Base-by-base conservation (phyloP, 2,888 invertebrate genomes). In the Odontothrips loti region DNA sequence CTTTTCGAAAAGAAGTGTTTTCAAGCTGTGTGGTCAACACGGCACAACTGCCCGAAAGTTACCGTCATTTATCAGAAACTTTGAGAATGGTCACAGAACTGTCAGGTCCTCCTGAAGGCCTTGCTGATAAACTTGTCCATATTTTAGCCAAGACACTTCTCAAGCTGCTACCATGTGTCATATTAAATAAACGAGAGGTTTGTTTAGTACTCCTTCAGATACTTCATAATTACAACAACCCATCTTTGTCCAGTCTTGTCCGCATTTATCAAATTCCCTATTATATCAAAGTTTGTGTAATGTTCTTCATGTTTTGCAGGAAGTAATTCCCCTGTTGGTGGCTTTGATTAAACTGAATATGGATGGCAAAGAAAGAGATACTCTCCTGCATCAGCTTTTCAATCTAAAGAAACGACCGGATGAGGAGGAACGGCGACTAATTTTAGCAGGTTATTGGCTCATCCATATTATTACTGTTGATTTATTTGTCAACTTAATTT, bases 361-460 rank as follows among this genome's bases (percentile, higher is more conserved):
- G 1, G 90, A 90, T 84, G 85, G 89, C 12, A 86, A 87, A 15
- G 90, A 91, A 84, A 88, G 93, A 81, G 93, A 93, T 85, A 90
- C 89, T 83, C 87, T 93, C 48, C 86, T 93, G 10, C 91, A 92
- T 83, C 89, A 92, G 81, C 87, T 93, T 75, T 93, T 94, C 84
- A 93, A 92, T 87, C 87, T 93, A 81, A 93, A 93, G 85, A 94
- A 94, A 85, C 90, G 91, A 84, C 93, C 93, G 1, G 91, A 91
- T 80, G 90, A 90, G 82, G 90, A 90, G 48, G 93, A 94, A 86
- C 88, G 93, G 85, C 89, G 88, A 83, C 87, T 89, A 84, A 90
- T 91, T 84, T 86, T 91, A 83, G 87, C 89, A 81, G 91, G 91
- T 89, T 80, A 78, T 79, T 9, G n/a, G 78, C 75, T 29, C 63